Conservation (phyloP, 2,888 invertebrate species). For the Silvanus unidentatus region DNA sequence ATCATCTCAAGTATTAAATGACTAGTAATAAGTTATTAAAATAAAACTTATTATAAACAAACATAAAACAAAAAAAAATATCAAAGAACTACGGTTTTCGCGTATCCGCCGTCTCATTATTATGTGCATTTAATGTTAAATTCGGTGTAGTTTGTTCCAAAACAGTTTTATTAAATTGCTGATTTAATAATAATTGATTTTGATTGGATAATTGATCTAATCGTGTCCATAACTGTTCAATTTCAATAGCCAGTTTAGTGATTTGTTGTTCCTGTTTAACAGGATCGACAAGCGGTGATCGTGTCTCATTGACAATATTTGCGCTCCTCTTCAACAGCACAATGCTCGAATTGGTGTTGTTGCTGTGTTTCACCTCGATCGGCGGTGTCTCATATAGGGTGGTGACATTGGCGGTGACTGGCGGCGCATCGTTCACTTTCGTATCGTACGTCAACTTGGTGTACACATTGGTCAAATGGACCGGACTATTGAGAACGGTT, state of each 20-base stretch:
- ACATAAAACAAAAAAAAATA: slow-evolving; percentile 2
- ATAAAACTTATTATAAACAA: slow-evolving; percentile 17
- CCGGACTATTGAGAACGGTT: slow-evolving; percentile 5
- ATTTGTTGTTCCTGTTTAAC: slow-evolving; percentile 36
- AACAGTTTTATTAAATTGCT: slow-evolving; percentile 19
- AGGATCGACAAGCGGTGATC: slow-evolving; percentile 21
- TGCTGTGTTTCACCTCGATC: too few relatives aligned
- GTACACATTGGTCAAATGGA: slow-evolving; percentile 10
- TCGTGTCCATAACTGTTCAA: slow-evolving; percentile 38
- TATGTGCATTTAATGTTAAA: slow-evolving; percentile 21
- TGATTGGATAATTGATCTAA: slow-evolving; percentile 39
- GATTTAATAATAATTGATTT: slow-evolving; percentile 29
- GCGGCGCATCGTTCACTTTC: slow-evolving; percentile 9
- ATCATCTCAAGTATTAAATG: slow-evolving; percentile 18
- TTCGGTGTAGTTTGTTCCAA: slow-evolving; percentile 11
- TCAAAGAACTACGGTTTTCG: slow-evolving; percentile 21
- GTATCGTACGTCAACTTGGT: slow-evolving; percentile 4
- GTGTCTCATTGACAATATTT: slow-evolving; percentile 9
- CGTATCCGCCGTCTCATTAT: slow-evolving; percentile 22
- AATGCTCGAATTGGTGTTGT: too few relatives aligned
- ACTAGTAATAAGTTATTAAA: slow-evolving; percentile 29
- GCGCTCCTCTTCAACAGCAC: too few relatives aligned
- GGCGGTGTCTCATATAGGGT: not conserved
- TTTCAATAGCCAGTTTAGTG: slow-evolving; percentile 39
- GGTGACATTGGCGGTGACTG: slow-evolving; percentile 5